These are phyloP conservation scores for Galemys pyrenaicus DNA, from an alignment of 2,113 vertebrate genomes.

Conservation along the genomic window DNA sequence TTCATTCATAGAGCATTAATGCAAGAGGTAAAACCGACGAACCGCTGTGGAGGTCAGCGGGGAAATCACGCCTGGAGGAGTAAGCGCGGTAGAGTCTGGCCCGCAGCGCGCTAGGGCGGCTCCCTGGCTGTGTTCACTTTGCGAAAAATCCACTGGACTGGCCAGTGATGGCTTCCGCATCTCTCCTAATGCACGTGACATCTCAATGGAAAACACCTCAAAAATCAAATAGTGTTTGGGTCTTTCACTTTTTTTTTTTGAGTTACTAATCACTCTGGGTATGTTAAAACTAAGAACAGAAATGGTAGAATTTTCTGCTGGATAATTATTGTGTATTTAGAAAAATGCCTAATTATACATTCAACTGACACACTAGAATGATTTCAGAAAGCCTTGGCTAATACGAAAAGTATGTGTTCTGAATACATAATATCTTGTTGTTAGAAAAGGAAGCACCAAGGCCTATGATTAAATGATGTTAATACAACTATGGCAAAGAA, in stretches of 20 bases:
- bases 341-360: slow-evolving; percentile 76
- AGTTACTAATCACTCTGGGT: slow-evolving; percentile 31
- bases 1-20: neutral
- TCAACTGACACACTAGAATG: slow-evolving; percentile 71
- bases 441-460: slow-evolving; percentile 69
- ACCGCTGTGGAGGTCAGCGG: neutral
- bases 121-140: neutral
- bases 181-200: neutral
- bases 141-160: neutral
- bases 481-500: slow-evolving; percentile 59
- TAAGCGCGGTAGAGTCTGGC: neutral
- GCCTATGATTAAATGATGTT: slow-evolving; percentile 72
- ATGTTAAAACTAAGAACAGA: slow-evolving; percentile 58
- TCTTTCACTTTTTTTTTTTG: neutral
- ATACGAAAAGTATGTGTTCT: slow-evolving; percentile 62
- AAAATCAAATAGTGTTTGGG: neutral
- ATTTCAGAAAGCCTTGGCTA: slow-evolving; percentile 72
- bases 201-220: neutral
- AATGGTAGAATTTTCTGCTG: slow-evolving; percentile 61
- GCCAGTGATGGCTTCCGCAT: neutral
- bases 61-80: neutral
- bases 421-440: slow-evolving; percentile 68
- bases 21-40: neutral
- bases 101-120: neutral
- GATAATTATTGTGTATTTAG: slow-evolving; percentile 69